A percentile compares a stretch with the other conserved stretches of the same genome.
phyloP scores from a whole-genome alignment of 2,113 vertebrate species.

The Hemichromis elongatus region DNA sequence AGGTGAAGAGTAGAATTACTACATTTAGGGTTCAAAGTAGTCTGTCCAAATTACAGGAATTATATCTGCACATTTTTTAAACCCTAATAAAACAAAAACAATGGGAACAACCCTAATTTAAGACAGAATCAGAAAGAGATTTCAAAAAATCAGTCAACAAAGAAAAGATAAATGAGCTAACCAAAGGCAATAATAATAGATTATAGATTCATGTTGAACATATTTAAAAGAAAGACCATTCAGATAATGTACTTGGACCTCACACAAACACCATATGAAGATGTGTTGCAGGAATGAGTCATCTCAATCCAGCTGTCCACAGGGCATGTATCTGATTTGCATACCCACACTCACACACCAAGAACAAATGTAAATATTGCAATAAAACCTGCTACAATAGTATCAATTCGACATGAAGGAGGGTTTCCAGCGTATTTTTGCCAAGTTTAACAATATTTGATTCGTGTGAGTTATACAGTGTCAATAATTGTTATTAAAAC shows the following conservation, averaged over 20 bases:
- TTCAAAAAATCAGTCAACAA: not conserved
- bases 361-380: constrained; percentile 78
- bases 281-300: constrained; percentile 78
- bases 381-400: constrained; percentile 71
- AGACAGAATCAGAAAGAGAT: not conserved
- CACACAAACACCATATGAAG: constrained; percentile 69
- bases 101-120: not conserved
- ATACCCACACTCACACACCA: constrained; percentile 70
- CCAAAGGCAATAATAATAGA: not conserved
- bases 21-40: not conserved
- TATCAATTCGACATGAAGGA: constrained; percentile 51
- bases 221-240: constrained; percentile 55
- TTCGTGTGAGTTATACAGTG: constrained; percentile 25
- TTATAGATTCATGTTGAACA: constrained; percentile 50
- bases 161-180: not conserved
- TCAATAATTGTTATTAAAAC: constrained; percentile 55
- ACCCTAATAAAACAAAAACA: not conserved
- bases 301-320: constrained; percentile 76
- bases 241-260: constrained; percentile 68
- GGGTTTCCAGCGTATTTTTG: constrained; percentile 47
- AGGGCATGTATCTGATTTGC: constrained; percentile 76
- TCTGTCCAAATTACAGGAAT: not conserved
- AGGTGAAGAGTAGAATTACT: not conserved
- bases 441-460: constrained; percentile 49
- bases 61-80: not conserved